Conservation (phyloP, 1,140 invertebrate genomes). For the Lordiphosa mommai region DNA sequence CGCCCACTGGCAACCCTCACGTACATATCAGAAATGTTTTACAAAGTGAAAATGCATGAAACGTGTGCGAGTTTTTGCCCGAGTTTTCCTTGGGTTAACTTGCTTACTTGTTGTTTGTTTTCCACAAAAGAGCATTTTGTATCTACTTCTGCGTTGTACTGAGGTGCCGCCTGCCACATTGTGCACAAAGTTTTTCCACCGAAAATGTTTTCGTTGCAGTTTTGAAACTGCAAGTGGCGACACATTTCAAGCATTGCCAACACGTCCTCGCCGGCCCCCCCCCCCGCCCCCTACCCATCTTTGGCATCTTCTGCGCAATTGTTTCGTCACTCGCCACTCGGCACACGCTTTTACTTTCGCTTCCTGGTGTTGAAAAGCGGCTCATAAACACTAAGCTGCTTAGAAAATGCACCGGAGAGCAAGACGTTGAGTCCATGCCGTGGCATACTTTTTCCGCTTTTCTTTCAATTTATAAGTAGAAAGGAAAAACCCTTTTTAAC, state of each 20-base stretch:
- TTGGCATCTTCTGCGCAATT: slow-evolving; percentile 23
- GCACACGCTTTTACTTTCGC: slow-evolving; percentile 22
- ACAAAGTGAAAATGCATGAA: slow-evolving; percentile 74
- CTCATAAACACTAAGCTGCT: slow-evolving; percentile 73
- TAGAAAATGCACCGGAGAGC: slow-evolving; percentile 47
- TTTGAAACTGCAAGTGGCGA: slow-evolving; percentile 51
- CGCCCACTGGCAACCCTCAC: slow-evolving; percentile 16
- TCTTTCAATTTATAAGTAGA: slow-evolving; percentile 65
- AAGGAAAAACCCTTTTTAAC: slow-evolving; percentile 40
- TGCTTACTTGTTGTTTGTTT: slow-evolving; percentile 43
- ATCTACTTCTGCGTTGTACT: slow-evolving; percentile 21
- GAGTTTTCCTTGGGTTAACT: slow-evolving; percentile 41
- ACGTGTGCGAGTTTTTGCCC: slow-evolving; percentile 53
- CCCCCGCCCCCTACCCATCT: not conserved
- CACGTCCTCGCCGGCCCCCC: slow-evolving; percentile 21
- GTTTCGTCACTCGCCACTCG: slow-evolving; percentile 20
- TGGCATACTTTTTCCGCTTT: slow-evolving; percentile 56
- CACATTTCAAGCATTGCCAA: slow-evolving; percentile 67
- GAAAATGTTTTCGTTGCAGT: slow-evolving; percentile 17
- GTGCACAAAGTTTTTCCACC: slow-evolving; percentile 17
- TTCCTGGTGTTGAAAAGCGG: slow-evolving; percentile 44
- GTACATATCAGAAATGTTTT: slow-evolving; percentile 75
- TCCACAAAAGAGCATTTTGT: slow-evolving; percentile 67
- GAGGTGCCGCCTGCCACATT: slow-evolving; percentile 42
- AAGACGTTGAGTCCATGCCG: slow-evolving; percentile 26